Conservation (phyloP, 2,797 vertebrate genomes). For the Aplochiton taeniatus region DNA sequence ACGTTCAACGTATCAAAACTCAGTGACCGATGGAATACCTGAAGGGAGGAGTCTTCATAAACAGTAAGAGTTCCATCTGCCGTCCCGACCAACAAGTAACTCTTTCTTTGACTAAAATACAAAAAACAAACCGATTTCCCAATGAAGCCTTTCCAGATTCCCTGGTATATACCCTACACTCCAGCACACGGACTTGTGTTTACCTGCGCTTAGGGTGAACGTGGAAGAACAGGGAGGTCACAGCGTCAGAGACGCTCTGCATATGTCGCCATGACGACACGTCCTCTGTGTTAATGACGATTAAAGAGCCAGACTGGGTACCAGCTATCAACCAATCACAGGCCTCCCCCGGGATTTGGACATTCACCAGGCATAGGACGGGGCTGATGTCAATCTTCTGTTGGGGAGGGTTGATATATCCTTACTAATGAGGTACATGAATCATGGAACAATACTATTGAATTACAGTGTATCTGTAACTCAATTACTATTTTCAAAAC, state of each 20-base stretch:
- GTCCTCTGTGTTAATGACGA: conserved; percentile 78
- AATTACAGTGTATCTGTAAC: neutral
- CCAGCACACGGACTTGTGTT: too few species aligned
- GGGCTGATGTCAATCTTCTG: conserved; percentile 86
- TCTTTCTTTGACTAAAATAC: conserved; percentile 65
- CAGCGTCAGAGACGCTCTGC: conserved; percentile 84
- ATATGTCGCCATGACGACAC: conserved; percentile 74
- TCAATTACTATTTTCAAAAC: neutral
- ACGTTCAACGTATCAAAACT: too few species aligned
- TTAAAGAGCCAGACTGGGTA: conserved; percentile 85
- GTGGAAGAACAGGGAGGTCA: conserved; percentile 90
- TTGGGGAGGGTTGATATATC: neutral
- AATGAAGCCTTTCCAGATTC: too few species aligned
- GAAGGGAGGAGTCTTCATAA: conserved; percentile 88
- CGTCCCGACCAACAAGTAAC: conserved; percentile 89
- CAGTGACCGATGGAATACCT: conserved; percentile 78
- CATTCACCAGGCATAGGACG: conserved; percentile 84
- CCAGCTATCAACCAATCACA: conserved; percentile 90
- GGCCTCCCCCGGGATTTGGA: conserved; percentile 76
- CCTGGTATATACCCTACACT: too few species aligned
- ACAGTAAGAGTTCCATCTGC: conserved; percentile 87
- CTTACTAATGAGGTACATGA: neutral
- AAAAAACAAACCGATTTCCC: neutral
- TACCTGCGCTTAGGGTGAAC: conserved; percentile 79
- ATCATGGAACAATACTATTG: neutral